Evolutionary conservation across 1,140 invertebrate species (phyloP).

Genomic region (Branchinecta lindahli): DNA sequence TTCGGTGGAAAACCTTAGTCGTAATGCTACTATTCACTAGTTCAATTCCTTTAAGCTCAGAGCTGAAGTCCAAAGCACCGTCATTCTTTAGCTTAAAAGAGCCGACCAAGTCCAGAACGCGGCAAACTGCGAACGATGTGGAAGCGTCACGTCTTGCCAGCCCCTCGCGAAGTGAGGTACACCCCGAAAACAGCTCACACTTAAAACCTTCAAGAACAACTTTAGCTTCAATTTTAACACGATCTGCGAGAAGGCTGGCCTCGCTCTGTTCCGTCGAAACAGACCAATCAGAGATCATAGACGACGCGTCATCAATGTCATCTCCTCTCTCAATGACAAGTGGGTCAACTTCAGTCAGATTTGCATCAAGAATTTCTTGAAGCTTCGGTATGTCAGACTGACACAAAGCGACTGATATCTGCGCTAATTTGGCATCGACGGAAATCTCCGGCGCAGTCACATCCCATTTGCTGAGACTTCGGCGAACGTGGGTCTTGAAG

Average conservation of each 20-base stretch:
- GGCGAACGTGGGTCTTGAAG: not conserved
- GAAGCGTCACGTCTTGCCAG: not conserved
- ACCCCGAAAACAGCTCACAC: not conserved
- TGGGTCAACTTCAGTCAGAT: not conserved
- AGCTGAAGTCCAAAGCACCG: not conserved
- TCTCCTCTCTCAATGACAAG: not conserved
- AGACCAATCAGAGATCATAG: not conserved
- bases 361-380: not conserved
- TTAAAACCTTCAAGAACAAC: not conserved
- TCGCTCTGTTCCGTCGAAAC: not conserved
- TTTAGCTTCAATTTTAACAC: slow-evolving; percentile 1
- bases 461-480: not conserved
- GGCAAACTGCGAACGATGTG: not conserved
- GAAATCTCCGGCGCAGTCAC: not conserved
- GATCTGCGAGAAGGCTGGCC: not conserved
- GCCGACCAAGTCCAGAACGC: not conserved
- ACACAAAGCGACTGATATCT: not conserved
- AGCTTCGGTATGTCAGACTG: not conserved
- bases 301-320: not conserved
- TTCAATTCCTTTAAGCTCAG: not conserved
- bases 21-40: not conserved
- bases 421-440: not conserved
- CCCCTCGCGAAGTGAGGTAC: not conserved
- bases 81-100: not conserved
- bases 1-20: not conserved